Percentiles rank a stretch among this genome's conserved stretches.
These are phyloP conservation scores for Telmatochromis sp. DNA, from an alignment of 2,113 vertebrate genomes.

Conservation along the genomic window DNA sequence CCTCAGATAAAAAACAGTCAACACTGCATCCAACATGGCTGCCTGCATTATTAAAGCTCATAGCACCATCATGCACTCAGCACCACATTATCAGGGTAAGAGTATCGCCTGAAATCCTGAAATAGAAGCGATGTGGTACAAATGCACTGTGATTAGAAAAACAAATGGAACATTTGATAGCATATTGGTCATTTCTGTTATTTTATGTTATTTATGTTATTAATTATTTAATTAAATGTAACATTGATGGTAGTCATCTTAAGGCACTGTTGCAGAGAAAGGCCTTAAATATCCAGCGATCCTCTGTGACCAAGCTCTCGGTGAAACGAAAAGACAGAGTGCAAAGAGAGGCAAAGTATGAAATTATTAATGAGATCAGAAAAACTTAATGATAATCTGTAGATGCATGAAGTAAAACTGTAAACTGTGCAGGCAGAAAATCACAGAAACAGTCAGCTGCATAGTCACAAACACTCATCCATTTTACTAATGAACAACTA, in stretches of 20 bases:
- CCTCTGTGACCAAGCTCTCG: background rate
- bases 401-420: background rate
- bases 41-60: background rate
- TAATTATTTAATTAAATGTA: background rate
- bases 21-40: background rate
- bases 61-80: background rate
- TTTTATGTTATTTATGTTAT: background rate
- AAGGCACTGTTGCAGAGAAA: background rate
- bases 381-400: background rate
- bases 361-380: background rate
- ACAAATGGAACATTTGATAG: background rate
- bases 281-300: background rate
- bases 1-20: background rate
- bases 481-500: background rate
- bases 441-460: background rate
- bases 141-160: background rate
- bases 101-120: background rate
- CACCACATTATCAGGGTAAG: background rate
- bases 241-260: background rate
- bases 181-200: background rate
- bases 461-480: background rate
- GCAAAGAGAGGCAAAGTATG: background rate
- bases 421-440: background rate
- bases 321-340: background rate
- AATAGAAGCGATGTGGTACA: background rate